Base-by-base conservation (phyloP, 2,888 invertebrate species). In the Sesia apiformis region DNA sequence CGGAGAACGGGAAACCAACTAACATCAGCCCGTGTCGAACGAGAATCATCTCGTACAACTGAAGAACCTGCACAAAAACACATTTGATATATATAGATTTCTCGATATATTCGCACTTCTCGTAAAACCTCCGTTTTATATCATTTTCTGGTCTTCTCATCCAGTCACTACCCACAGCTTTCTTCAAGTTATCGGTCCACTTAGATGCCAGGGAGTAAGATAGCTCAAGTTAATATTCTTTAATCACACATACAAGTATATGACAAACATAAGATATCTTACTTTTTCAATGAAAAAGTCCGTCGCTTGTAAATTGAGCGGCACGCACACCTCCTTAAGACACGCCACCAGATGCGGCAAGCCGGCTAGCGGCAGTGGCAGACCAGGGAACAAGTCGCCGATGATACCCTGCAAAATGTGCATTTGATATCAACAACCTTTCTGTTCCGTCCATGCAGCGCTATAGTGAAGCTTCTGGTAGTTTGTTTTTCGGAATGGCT, bases 11-110 rank as follows among this genome's bases (percentile, higher is more conserved):
- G 46, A 93, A 81, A 0, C 98, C 98, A 0, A 98, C 97, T 70
- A 98, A 91, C 97, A 98, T 98, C 65, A 98, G 93, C 0, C 98
- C 98, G 78, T 98, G 98, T 38, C 98, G 90, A 2, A 98, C 97
- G 40, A 97, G 92, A 87, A 98, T 97, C 97, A 98, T 98, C 83
- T 98, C 98, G 76, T 95, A 98, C 4, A 98, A 91, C 87, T 98
- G 94, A 4, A 87, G 72, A 49, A 84, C 89, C 86, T 90, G 53
- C 38, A 63, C 5, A 39, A 8, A 52, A 38, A 6, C 7, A 54
- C 38, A 23, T 23, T 23, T 23, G 2, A 23, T 23, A 23, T 1
- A 23, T 23, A 23, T 6, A 42, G 7, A 2, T 42, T 42, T 1
- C 7, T 42, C 3, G 7, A 3, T 42, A 42, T 42, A 42, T 6